These are phyloP conservation scores for Meliscaeva auricollis DNA, from an alignment of 2,888 invertebrate genomes.

Conservation along the genomic window DNA sequence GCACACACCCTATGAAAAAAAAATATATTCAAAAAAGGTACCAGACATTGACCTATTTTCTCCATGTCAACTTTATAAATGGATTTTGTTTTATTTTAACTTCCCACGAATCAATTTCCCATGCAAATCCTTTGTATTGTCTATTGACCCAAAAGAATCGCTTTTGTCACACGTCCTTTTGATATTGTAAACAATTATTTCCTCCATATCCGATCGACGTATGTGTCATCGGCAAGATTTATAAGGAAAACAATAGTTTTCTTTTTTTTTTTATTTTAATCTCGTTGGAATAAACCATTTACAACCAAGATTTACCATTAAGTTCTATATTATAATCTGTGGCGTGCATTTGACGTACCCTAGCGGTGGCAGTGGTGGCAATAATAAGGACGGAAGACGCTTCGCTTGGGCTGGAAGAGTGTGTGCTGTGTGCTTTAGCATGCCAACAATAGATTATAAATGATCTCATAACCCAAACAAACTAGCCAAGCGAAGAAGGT, in stretches of 20 bases:
- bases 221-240: slow-evolving; percentile 12
- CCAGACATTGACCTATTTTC: slow-evolving; percentile 15
- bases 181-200: slow-evolving; percentile 6
- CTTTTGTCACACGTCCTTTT: slow-evolving; percentile 20
- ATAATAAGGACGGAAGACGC: background rate
- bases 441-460: slow-evolving; percentile 75
- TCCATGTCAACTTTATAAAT: background rate
- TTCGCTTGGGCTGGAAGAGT: background rate
- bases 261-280: background rate
- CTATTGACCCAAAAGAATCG: slow-evolving; percentile 15
- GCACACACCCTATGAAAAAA: too few species aligned
- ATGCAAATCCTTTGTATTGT: slow-evolving; percentile 28
- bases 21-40: too few species aligned
- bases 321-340: slow-evolving; percentile 34
- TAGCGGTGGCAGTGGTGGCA: background rate
- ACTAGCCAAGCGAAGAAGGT: slow-evolving; percentile 70
- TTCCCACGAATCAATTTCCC: slow-evolving; percentile 40
- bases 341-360: slow-evolving; percentile 69
- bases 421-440: slow-evolving; percentile 50
- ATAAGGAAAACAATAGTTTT: slow-evolving; percentile 32
- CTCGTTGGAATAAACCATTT: slow-evolving; percentile 21
- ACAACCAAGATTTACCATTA: slow-evolving; percentile 51
- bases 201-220: background rate
- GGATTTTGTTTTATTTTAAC: background rate
- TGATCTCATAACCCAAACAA: slow-evolving; percentile 75